Conservation (phyloP, 2,888 invertebrate species). For the Eristalis tenax region DNA sequence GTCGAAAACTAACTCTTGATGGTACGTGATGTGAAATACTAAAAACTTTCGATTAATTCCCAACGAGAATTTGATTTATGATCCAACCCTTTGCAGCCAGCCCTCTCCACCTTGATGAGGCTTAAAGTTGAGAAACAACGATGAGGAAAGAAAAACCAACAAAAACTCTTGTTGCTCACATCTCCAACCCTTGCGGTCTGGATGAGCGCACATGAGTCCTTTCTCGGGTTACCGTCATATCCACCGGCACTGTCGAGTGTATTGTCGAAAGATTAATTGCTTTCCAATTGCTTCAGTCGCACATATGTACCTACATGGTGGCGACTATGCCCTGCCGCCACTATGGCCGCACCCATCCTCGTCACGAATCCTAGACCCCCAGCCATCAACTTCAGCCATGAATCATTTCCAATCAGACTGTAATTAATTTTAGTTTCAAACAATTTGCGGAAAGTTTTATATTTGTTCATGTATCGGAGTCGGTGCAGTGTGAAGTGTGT, state of each 20-base stretch:
- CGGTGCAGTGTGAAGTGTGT: background rate
- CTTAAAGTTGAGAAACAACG: background rate
- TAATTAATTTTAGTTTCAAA: slow-evolving; percentile 71
- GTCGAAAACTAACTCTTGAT: slow-evolving; percentile 59
- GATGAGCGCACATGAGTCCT: slow-evolving; percentile 26
- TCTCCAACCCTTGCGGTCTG: slow-evolving; percentile 10
- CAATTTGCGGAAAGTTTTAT: slow-evolving; percentile 64
- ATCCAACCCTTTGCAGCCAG: slow-evolving; percentile 25
- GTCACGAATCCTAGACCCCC: slow-evolving; percentile 11
- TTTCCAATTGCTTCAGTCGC: slow-evolving; percentile 63
- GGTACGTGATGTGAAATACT: slow-evolving; percentile 57
- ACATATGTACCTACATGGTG: slow-evolving; percentile 17
- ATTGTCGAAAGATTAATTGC: slow-evolving; percentile 67
- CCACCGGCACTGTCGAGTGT: slow-evolving; percentile 45
- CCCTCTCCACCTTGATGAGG: background rate
- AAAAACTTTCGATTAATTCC: slow-evolving; percentile 61
- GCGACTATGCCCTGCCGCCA: background rate
- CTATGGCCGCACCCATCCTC: background rate
- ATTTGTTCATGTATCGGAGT: slow-evolving; percentile 42
- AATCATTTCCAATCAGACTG: slow-evolving; percentile 68
- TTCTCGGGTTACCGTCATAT: slow-evolving; percentile 17
- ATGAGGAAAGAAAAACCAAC: background rate
- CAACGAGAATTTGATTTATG: slow-evolving; percentile 66
- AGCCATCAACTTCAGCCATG: slow-evolving; percentile 57
- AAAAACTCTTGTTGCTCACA: slow-evolving; percentile 15